Conservation (phyloP, 2,888 invertebrate species). For the Heteropelma amictum region DNA sequence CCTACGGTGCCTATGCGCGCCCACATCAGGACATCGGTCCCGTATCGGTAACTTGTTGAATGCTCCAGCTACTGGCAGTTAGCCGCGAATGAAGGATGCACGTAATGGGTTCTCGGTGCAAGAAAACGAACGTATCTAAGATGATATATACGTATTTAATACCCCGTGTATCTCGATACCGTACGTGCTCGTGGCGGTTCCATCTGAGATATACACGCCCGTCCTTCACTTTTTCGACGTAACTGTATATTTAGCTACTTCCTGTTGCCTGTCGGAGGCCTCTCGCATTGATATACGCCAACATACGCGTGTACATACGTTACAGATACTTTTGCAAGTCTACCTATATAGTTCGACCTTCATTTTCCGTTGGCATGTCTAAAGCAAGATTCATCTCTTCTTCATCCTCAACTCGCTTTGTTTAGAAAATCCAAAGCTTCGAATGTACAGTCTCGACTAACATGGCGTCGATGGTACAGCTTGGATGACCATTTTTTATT, state of each 20-base stretch:
- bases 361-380: background rate
- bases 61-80: conserved; percentile 52
- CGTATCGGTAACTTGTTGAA: conserved; percentile 71
- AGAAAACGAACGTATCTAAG: conserved; percentile 28
- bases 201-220: conserved; percentile 42
- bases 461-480: too few species aligned
- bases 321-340: background rate
- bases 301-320: conserved; percentile 1
- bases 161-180: conserved; percentile 33
- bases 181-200: conserved; percentile 24
- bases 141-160: background rate
- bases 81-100: conserved; percentile 36
- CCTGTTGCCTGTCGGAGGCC: conserved; percentile 54
- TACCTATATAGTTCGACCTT: conserved; percentile 16
- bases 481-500: too few species aligned
- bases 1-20: conserved; percentile 19
- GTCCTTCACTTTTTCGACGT: conserved; percentile 52
- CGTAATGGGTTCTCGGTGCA: conserved; percentile 16
- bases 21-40: conserved; percentile 58
- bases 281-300: conserved; percentile 49
- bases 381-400: background rate
- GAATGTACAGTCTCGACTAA: too few species aligned
- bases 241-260: conserved; percentile 51
- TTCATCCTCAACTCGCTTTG: background rate
- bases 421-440: background rate